These are phyloP conservation scores for Nyctibius grandis DNA, from an alignment of 2,797 vertebrate species.

Conservation along the genomic window DNA sequence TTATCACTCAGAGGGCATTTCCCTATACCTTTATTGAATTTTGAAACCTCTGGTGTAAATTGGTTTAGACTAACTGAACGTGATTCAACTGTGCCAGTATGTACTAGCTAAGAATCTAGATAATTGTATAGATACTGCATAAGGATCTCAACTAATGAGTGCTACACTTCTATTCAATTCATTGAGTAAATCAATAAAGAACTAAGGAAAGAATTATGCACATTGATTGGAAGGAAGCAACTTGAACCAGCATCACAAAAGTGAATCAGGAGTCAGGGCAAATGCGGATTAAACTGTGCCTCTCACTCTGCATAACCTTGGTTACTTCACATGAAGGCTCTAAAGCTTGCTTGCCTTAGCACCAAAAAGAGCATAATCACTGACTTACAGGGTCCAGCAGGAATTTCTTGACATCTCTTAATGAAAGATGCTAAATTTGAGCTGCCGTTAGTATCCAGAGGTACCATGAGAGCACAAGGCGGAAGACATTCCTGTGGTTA, in stretches of 20 bases:
- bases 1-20: slow-evolving; percentile 20
- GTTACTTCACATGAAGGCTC: neutral
- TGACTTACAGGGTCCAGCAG: neutral
- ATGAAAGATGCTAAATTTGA: neutral
- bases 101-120: slow-evolving; percentile 14
- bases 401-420: neutral
- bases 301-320: neutral
- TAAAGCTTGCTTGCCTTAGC: neutral
- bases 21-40: neutral
- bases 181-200: slow-evolving; percentile 45
- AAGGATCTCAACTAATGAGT: slow-evolving; percentile 6
- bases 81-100: neutral
- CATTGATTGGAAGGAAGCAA: slow-evolving; percentile 13
- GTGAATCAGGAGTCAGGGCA: neutral
- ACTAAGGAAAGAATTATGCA: slow-evolving; percentile 31
- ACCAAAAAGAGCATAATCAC: neutral
- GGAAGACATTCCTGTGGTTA: neutral
- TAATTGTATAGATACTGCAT: neutral
- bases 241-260: neutral
- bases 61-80: slow-evolving; percentile 21
- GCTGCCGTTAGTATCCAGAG: neutral
- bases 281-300: neutral
- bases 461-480: neutral
- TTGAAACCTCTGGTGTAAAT: slow-evolving; percentile 4
- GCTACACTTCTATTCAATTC: neutral